A percentile compares a stretch with the other conserved stretches of the same genome.
These are phyloP conservation scores for Whitmania pigra DNA, from an alignment of 1,140 invertebrate species.

Conservation along the genomic window DNA sequence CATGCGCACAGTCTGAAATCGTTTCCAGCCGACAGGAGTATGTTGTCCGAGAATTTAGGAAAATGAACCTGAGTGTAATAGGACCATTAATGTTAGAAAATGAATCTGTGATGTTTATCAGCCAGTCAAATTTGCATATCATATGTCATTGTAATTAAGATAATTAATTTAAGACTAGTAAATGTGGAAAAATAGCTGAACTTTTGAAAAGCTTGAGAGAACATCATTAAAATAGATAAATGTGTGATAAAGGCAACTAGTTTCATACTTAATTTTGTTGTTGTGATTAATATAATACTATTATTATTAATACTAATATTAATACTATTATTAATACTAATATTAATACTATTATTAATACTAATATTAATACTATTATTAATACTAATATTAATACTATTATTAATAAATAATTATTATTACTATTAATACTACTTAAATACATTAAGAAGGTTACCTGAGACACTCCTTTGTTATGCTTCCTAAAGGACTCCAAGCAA, in stretches of 20 bases:
- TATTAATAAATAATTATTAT: too few species aligned
- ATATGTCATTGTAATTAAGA: background rate
- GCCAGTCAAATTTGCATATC: background rate
- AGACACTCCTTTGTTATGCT: constrained; percentile 19
- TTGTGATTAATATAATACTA: background rate
- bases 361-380: background rate
- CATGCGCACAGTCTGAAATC: background rate
- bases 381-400: too few species aligned
- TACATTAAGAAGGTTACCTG: constrained; percentile 13
- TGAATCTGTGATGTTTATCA: background rate
- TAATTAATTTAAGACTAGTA: background rate
- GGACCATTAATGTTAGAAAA: too few species aligned
- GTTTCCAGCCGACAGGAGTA: constrained; percentile 12
- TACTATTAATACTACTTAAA: too few species aligned
- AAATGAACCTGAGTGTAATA: constrained; percentile 6
- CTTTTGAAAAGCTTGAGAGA: too few species aligned
- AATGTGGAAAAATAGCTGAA: background rate
- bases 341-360: background rate
- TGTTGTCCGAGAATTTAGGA: background rate
- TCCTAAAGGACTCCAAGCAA: constrained; percentile 3
- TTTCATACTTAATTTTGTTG: background rate
- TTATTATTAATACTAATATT: too few species aligned
- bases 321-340: background rate
- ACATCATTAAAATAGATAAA: too few species aligned
- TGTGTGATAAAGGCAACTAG: too few species aligned